Evolutionary conservation across 2,797 vertebrate species (phyloP).

Genomic region (Echeneis naucrates): DNA sequence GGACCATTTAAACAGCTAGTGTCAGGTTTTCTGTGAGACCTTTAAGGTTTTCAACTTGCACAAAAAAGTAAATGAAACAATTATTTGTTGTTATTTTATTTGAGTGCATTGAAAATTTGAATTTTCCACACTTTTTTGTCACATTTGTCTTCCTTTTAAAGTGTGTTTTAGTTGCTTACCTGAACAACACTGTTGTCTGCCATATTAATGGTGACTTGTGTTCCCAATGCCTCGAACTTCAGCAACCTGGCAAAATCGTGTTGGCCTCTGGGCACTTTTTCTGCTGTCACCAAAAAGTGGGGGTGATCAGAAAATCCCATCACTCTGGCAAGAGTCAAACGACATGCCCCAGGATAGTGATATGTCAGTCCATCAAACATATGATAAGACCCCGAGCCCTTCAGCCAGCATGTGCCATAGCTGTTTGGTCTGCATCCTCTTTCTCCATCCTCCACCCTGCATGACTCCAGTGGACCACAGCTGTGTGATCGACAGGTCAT

Average conservation of each 20-base stretch:
- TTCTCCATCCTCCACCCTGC: conserved; percentile 47
- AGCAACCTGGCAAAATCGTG: conserved; percentile 61
- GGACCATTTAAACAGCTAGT: not conserved
- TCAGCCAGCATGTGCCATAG: conserved; percentile 68
- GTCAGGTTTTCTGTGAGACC: not conserved
- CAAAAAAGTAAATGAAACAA: not conserved
- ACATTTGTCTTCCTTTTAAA: not conserved
- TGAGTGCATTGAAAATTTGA: too few species aligned
- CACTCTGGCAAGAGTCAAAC: conserved; percentile 67
- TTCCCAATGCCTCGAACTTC: conserved; percentile 66
- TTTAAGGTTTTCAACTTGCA: not conserved
- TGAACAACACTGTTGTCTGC: conserved; percentile 45
- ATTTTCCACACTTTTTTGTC: too few species aligned
- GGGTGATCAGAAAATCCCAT: conserved; percentile 48
- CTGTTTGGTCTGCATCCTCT: conserved; percentile 71
- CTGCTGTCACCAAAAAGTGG: conserved; percentile 62
- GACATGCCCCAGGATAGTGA: conserved; percentile 78
- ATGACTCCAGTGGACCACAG: conserved; percentile 36
- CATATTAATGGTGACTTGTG: conserved; percentile 65
- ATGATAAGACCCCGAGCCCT: conserved; percentile 68
- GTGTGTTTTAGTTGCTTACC: conserved; percentile 48
- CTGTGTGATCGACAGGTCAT: conserved; percentile 30
- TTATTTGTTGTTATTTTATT: too few species aligned
- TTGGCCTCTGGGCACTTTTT: conserved; percentile 65
- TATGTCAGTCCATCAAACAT: conserved; percentile 77